phyloP scores from a whole-genome alignment of 2,797 vertebrate species.

The Pantherophis alleghaniensis region DNA sequence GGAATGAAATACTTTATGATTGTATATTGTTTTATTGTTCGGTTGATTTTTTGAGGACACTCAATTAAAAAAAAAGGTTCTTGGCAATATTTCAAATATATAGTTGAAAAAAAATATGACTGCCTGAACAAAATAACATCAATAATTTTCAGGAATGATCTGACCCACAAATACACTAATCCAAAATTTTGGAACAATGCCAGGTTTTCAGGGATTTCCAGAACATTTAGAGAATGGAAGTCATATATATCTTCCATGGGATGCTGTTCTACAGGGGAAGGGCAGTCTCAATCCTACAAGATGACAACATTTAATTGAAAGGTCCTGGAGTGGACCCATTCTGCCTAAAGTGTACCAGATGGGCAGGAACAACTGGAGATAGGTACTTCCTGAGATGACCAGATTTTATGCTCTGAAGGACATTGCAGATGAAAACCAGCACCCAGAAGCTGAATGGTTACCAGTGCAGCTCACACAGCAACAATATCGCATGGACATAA shows the following conservation, averaged over 20 bases:
- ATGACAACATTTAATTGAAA: not conserved
- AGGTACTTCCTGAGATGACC: not conserved
- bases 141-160: not conserved
- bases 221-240: not conserved
- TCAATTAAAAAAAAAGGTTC: not conserved
- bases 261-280: not conserved
- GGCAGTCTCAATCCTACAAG: not conserved
- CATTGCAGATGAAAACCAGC: not conserved
- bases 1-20: not conserved
- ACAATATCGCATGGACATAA: not conserved
- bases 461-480: not conserved
- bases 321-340: not conserved
- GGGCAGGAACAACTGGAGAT: not conserved
- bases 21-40: not conserved
- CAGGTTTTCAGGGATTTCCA: not conserved
- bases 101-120: not conserved
- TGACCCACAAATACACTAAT: not conserved
- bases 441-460: not conserved
- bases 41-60: not conserved
- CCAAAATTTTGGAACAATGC: not conserved
- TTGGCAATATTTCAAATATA: not conserved
- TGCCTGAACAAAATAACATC: not conserved
- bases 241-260: not conserved
- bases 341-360: not conserved
- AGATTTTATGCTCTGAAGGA: not conserved